Evolutionary conservation across 1,140 invertebrate genomes (phyloP), one percentile per base, ranked within the genome.

Genomic region (Formica selysi): DNA sequence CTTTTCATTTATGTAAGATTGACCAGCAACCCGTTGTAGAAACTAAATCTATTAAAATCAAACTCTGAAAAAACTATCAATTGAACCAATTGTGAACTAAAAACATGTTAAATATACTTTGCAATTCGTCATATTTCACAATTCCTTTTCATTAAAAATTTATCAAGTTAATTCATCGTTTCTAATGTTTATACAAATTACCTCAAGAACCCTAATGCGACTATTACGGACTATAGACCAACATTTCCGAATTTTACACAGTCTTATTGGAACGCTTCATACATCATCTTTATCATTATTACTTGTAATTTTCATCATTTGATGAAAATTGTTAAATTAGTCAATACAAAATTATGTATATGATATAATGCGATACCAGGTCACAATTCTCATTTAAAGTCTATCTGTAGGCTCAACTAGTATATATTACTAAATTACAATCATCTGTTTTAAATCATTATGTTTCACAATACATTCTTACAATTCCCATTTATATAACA

Each of bases 261-360:
- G 89, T 90, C 88, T 90, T 90, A 90, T 90, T 74, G 76, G 64
- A 76, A 87, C 71, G 76, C 85, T 73, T 29, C 44, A 48, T 26
- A 81, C 79, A 80, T 85, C 36, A 67, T 13, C n/a, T 19, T 79
- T 76, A 65, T 76, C 51, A 51, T 87, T 67, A 79, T 79, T 80
- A 81, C 61, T 41, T 65, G 57, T 73, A 86, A 41, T 65, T 54
- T 44, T 79, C 61, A 65, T 79, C 73, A 8, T 90, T 86, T 41
- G 74, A 81, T 76, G 86, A 78, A 51, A 51, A 70, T 64, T 29
- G 54, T 80, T 48, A 81, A 76, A 85, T 87, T 29, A 76, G 70
- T 86, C 48, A 74, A 76, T 76, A 51, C 6, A 85, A 65, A 64
- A 61, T 81, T 76, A 86, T 61, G 65, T 84, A 74, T 87, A 78